These are phyloP conservation scores for Calliopum simillimum DNA, from an alignment of 2,888 invertebrate genomes.

Conservation along the genomic window DNA sequence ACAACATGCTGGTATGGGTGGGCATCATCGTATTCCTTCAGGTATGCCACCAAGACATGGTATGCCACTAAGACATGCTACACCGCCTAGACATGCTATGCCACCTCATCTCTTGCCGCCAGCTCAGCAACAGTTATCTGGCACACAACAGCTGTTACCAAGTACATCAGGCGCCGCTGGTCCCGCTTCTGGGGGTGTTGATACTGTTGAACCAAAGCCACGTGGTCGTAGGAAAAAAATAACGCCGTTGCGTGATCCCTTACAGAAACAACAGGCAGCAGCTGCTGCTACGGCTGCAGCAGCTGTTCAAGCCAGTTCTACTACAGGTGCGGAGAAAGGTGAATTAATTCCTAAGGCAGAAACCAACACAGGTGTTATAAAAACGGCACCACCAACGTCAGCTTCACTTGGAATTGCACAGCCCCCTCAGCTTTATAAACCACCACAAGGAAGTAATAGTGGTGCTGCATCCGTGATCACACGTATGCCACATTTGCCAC, in stretches of 20 bases:
- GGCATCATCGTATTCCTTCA: constrained; percentile 46
- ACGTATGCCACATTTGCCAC: constrained; percentile 68
- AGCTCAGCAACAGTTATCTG: constrained; percentile 43
- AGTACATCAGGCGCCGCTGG: constrained; percentile 38
- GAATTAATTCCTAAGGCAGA: constrained; percentile 30
- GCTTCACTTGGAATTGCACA: constrained; percentile 55
- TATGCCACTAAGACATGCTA: constrained; percentile 35
- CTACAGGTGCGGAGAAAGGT: constrained; percentile 28
- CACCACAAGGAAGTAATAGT: constrained; percentile 55
- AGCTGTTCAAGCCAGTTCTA: constrained; percentile 36
- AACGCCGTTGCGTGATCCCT: constrained; percentile 65
- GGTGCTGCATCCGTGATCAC: constrained; percentile 72
- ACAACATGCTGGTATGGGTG: constrained; percentile 38
- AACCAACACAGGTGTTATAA: constrained; percentile 44
- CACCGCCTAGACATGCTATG: constrained; percentile 24
- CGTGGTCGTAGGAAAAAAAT: constrained; percentile 67
- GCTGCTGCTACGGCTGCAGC: constrained; percentile 70
- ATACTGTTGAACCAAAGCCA: constrained; percentile 53
- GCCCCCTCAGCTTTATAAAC: constrained; percentile 70
- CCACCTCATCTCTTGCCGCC: constrained; percentile 38
- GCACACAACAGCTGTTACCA: constrained; percentile 33
- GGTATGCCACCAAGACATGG: constrained; percentile 40
- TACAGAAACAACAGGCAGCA: constrained; percentile 69
- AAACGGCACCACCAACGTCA: constrained; percentile 38
- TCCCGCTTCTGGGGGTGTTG: constrained; percentile 34